Percentiles rank a stretch among this genome's conserved stretches.
Conservation (phyloP, 2,797 vertebrate genomes). For the Acropternis orthonyx region DNA sequence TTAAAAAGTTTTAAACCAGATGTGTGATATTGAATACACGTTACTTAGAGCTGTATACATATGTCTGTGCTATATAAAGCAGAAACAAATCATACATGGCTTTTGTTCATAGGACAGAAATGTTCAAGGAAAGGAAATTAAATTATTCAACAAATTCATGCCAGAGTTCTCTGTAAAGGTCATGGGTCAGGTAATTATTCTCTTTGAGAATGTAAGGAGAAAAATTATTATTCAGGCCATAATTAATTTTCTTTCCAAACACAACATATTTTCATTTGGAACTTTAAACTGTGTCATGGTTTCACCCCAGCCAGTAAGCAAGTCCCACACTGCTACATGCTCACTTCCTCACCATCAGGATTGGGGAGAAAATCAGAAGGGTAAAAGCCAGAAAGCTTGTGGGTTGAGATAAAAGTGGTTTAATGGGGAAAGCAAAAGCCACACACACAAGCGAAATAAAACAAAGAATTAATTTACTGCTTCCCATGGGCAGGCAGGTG, state of each 20-base stretch:
- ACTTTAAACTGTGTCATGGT: neutral
- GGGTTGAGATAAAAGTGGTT: neutral
- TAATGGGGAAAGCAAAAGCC: neutral
- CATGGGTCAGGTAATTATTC: neutral
- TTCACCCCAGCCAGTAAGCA: neutral
- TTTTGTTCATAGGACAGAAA: neutral
- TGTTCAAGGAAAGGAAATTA: neutral
- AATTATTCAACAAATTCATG: neutral
- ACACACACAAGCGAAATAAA: neutral
- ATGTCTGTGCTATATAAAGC: neutral
- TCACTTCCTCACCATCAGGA: neutral
- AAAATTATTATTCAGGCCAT: neutral
- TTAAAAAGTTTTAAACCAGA: neutral
- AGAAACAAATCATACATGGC: neutral
- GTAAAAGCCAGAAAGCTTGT: neutral
- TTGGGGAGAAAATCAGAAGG: neutral
- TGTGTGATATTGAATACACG: neutral
- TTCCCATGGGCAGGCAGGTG: neutral
- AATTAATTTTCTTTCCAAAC: neutral
- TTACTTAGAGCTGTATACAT: neutral
- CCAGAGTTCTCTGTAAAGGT: neutral
- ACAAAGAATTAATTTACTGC: neutral
- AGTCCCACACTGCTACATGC: fast-evolving
- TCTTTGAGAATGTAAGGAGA: neutral
- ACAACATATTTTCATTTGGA: neutral